Base-by-base conservation (phyloP, 2,888 invertebrate genomes). In the Gymnosoma rotundatum region DNA sequence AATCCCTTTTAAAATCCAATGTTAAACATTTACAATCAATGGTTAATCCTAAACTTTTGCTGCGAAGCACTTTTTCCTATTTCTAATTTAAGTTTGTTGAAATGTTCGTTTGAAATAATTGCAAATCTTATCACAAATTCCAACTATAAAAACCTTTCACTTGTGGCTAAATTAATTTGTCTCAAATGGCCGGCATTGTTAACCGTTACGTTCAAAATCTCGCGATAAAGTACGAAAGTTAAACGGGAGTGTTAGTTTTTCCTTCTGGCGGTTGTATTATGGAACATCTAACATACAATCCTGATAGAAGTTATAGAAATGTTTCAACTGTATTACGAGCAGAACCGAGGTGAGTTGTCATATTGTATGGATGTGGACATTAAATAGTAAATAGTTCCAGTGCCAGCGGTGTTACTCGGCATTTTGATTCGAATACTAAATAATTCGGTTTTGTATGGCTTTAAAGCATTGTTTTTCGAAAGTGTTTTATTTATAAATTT, bases 281-380 rank as follows among this genome's bases (percentile, higher is more conserved):
- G 84, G 78, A 58, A 54, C 73, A 84, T 64, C 20, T 45, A 42
- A 50, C 36, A 10, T 45, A 54, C 75, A 83, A 83, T 50, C 75
- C 63, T 45, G 69, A 48, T 66, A 86, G 76, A 78, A 75, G 42
- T 45, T 86, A 88, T 70, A 79, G 85, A 61, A 91, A 91, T 88
- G 87, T 90, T 54, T 88, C 90, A 58, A 89, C 89, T 14, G 91
- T 86, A 64, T 79, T 90, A 69, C 89, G 88, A 9, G 88, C 90
- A 63, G 89, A 90, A 72, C 87, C 91, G 18, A 89, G 91, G 42
- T 86, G 50, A 25, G 67, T 82, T 12, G 0, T 9, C 25, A 16
- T 25, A 1, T n/a, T 45, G 58, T 38, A n/a, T 20, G 10, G 9
- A 38, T 52, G 25, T 25, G 20, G 18, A 64, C 5, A 8, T 32